These are phyloP conservation scores for Danionella dracula DNA, from an alignment of 2,797 vertebrate genomes.

Conservation along the genomic window DNA sequence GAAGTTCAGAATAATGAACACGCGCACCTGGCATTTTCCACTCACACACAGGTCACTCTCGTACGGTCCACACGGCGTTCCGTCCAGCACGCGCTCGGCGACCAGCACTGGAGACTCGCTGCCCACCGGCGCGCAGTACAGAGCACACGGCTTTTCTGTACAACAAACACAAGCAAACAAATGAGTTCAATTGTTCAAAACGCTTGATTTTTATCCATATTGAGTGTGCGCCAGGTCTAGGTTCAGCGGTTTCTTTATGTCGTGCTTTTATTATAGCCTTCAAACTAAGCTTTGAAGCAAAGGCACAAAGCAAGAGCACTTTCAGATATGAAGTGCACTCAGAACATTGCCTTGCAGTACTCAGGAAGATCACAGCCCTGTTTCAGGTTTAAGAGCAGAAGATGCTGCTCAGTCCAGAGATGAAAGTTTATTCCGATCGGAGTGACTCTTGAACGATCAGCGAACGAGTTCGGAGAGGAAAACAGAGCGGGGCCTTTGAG, in stretches of 20 bases:
- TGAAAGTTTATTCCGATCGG: slow-evolving; percentile 8
- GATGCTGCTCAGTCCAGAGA: background rate
- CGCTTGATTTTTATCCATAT: too few relatives aligned
- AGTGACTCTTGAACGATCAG: background rate
- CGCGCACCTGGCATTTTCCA: slow-evolving; percentile 91
- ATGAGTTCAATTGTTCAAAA: too few relatives aligned
- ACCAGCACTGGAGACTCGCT: slow-evolving; percentile 80
- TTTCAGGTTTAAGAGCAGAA: background rate
- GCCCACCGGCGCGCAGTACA: slow-evolving; percentile 85
- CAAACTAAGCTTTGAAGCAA: background rate
- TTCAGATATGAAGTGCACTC: background rate
- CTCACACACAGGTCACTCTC: slow-evolving; percentile 91
- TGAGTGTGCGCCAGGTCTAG: too few relatives aligned
- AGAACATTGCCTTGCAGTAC: background rate
- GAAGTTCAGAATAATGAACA: too few relatives aligned
- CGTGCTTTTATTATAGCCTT: too few relatives aligned
- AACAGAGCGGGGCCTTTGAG: background rate
- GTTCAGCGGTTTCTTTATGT: too few relatives aligned
- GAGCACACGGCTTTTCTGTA: slow-evolving; percentile 87
- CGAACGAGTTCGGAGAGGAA: background rate
- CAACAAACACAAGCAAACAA: slow-evolving; percentile 17
- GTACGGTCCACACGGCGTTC: slow-evolving; percentile 91
- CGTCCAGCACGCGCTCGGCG: slow-evolving; percentile 87
- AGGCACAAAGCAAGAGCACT: background rate
- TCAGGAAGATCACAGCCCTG: slow-evolving; percentile 21